Conservation (phyloP, 2,113 vertebrate genomes). For the Larimichthys polyactis region DNA sequence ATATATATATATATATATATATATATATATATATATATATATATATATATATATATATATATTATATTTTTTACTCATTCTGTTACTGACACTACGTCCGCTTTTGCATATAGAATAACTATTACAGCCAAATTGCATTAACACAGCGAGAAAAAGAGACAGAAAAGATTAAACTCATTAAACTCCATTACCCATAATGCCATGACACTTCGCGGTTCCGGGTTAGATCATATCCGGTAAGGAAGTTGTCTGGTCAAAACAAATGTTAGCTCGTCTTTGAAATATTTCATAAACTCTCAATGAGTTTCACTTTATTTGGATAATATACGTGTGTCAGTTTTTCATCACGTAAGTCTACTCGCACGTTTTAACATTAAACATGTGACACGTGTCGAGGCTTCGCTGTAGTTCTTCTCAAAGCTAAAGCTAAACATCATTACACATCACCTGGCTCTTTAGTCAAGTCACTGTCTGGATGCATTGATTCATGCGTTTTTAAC, state of each 20-base stretch:
- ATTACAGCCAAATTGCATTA: not conserved
- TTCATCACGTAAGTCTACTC: constrained; percentile 40
- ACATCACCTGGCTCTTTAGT: not conserved
- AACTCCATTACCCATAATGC: constrained; percentile 76
- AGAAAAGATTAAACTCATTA: constrained; percentile 48
- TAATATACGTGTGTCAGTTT: not conserved
- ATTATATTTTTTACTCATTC: not conserved
- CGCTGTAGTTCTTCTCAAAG: not conserved
- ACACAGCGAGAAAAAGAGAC: fast-evolving
- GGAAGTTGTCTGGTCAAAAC: constrained; percentile 73
- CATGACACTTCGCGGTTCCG: not conserved
- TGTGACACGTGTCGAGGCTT: not conserved
- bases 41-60: not conserved
- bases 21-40: not conserved
- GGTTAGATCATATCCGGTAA: constrained; percentile 53
- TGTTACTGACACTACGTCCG: not conserved
- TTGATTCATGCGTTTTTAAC: not conserved
- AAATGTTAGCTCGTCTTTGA: constrained; percentile 42
- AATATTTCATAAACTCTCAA: constrained; percentile 36
- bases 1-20: not conserved
- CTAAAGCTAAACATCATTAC: constrained; percentile 56
- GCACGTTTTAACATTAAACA: no score
- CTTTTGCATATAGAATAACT: not conserved
- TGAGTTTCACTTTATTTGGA: constrained; percentile 10
- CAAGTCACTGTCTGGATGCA: not conserved